These are phyloP conservation scores for Paratrypauchen microcephalus DNA, from an alignment of 2,797 vertebrate species.

Conservation along the genomic window DNA sequence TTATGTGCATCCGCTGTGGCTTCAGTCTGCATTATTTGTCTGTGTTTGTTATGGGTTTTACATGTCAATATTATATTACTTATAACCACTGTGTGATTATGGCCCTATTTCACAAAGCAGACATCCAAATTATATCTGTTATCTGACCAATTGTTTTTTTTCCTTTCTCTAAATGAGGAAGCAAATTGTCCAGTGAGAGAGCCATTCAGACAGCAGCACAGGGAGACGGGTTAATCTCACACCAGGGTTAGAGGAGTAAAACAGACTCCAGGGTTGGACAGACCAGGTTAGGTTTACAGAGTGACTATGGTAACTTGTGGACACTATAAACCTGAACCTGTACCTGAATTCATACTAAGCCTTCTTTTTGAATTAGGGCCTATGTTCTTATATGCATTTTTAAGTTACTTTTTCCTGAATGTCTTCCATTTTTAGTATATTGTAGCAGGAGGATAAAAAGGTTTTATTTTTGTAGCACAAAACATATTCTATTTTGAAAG, in stretches of 20 bases:
- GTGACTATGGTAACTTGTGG: background rate
- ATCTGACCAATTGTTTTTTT: background rate
- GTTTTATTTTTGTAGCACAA: slow-evolving; percentile 59
- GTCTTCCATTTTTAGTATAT: slow-evolving; percentile 13
- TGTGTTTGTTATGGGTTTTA: background rate
- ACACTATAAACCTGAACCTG: background rate
- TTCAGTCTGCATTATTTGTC: background rate
- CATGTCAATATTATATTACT: background rate
- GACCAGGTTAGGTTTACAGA: background rate
- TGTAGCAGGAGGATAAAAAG: slow-evolving; percentile 29
- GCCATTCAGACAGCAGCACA: background rate
- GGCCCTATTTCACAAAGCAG: background rate
- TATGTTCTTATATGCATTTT: background rate
- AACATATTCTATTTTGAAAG: background rate
- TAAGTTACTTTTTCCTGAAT: background rate
- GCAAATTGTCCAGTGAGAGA: background rate
- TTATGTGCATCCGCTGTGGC: background rate
- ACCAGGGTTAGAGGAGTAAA: too few species aligned
- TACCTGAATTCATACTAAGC: background rate
- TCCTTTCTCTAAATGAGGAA: background rate
- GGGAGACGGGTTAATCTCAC: background rate
- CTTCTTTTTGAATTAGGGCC: background rate
- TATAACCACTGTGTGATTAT: background rate
- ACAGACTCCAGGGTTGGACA: too few species aligned
- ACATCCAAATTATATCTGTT: background rate